phyloP scores from a whole-genome alignment of 2,113 vertebrate species.

The Hiodon tergisus region DNA sequence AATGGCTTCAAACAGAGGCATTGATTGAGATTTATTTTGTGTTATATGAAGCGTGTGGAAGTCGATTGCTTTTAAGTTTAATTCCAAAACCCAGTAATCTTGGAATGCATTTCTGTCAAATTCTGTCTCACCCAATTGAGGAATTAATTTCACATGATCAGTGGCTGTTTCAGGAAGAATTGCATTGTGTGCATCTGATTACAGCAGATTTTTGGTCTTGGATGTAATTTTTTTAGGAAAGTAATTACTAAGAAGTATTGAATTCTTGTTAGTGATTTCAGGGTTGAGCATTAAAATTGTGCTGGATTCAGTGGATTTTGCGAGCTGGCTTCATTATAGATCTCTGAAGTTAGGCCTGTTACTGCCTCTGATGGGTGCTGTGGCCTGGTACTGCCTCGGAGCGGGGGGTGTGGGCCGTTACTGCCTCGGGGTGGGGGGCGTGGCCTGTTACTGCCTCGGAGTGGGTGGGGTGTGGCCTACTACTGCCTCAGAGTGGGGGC shows the following conservation, averaged over 20 bases:
- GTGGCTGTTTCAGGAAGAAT: conserved; percentile 54
- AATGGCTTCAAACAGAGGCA: background rate
- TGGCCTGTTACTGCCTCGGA: too few species aligned
- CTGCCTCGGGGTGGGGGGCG: too few species aligned
- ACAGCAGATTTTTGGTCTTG: conserved; percentile 46
- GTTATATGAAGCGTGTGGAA: background rate
- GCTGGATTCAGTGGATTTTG: background rate
- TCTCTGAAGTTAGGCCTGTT: background rate
- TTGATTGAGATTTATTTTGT: background rate
- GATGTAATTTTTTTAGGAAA: conserved; percentile 69
- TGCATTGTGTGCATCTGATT: conserved; percentile 56
- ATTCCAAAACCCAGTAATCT: conserved; percentile 33
- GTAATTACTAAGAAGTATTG: conserved; percentile 62
- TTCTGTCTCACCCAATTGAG: conserved; percentile 55
- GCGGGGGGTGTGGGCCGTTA: too few species aligned
- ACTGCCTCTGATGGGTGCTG: background rate
- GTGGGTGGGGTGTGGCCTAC: too few species aligned
- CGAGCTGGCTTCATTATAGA: background rate
- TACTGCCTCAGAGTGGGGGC: too few species aligned
- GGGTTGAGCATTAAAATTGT: conserved; percentile 51
- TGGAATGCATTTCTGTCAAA: conserved; percentile 44
- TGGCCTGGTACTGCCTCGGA: background rate
- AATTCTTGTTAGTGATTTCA: conserved; percentile 66
- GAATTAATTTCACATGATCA: conserved; percentile 67
- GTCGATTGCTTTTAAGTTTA: conserved; percentile 21